Evolutionary conservation across 2,797 vertebrate genomes (phyloP), one percentile per base, ranked within the genome.

Genomic region (Sus cebifrons): DNA sequence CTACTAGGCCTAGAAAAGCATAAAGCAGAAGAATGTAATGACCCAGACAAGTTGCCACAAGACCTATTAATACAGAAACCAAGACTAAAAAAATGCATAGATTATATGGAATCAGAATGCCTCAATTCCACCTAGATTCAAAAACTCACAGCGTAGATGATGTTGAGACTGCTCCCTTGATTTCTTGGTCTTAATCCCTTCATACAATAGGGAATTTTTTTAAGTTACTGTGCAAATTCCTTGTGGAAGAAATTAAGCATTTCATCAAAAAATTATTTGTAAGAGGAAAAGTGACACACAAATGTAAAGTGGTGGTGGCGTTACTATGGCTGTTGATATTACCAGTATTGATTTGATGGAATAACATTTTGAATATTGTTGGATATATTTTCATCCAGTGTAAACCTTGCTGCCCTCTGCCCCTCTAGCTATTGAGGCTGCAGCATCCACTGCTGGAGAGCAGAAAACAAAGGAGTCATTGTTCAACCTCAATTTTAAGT

Each of bases 351-450:
- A 52, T 23, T 49, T n/a, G 77, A 68, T 40, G 27, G 44, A 65
- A 85, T 44, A 88, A 60, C 13, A 82, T 77, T 95, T 92, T 88
- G 44, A 94, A 91, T 71, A 36, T 7, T 77, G 36, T 79, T 71
- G 73, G 56, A 77, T 9, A 82, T 25, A 64, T 68, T 91, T 96
- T 52, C 5, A 29, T 44, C 68, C 74, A 60, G 3, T 20, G 1
- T 67, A 84, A 83, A n/a, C 68, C 40, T 91, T 58, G 10, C 21
- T 91, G 73, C 25, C 23, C 36, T 4, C 17, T 27, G 49, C 70
- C 32, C 44, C 52, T 58, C 21, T 32, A 71, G 44, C 15, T 56
- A 79, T 6, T 36, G 29, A 52, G 3, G 29, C 14, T 54, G 29
- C 89, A 79, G n/a, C 15, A 27, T 58, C 32, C 5, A 44, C 40